phyloP scores from a whole-genome alignment of 2,113 vertebrate genomes.

The Oncorhynchus gorbuscha region DNA sequence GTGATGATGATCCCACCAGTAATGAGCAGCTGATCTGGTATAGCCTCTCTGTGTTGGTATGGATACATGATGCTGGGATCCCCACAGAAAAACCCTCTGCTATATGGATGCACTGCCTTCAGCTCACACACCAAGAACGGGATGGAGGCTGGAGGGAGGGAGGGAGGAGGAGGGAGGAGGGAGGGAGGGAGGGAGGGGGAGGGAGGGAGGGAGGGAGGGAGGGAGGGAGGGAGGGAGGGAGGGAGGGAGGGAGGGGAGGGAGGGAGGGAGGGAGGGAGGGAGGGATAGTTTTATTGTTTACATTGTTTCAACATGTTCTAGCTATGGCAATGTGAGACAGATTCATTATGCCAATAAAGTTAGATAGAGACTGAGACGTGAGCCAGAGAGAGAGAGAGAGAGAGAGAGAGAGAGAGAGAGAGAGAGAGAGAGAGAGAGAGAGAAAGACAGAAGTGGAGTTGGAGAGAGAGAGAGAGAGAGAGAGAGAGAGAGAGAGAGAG shows the following conservation, averaged over 20 bases:
- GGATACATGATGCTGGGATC: constrained; percentile 76
- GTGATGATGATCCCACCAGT: constrained; percentile 73
- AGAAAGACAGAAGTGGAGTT: not conserved
- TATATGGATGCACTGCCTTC: constrained; percentile 67
- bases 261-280: no score
- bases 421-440: not conserved
- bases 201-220: no score
- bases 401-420: not conserved
- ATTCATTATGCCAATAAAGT: no score
- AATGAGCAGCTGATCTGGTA: constrained; percentile 70
- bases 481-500: not conserved
- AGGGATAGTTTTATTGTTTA: not conserved
- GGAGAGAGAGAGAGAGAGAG: no score
- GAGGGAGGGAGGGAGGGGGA: not conserved
- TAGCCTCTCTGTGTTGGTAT: constrained; percentile 50
- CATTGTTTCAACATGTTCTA: no score
- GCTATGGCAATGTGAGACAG: not conserved
- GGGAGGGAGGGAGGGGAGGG: no score
- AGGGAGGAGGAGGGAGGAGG: not conserved
- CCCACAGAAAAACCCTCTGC: constrained; percentile 74
- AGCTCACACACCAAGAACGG: constrained; percentile 77
- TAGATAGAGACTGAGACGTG: no score
- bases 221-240: no score
- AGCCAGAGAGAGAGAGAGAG: not conserved
- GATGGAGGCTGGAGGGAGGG: constrained; percentile 65